These are phyloP conservation scores for Hippocampus guttulatus DNA, from an alignment of 2,113 vertebrate species.

Conservation along the genomic window DNA sequence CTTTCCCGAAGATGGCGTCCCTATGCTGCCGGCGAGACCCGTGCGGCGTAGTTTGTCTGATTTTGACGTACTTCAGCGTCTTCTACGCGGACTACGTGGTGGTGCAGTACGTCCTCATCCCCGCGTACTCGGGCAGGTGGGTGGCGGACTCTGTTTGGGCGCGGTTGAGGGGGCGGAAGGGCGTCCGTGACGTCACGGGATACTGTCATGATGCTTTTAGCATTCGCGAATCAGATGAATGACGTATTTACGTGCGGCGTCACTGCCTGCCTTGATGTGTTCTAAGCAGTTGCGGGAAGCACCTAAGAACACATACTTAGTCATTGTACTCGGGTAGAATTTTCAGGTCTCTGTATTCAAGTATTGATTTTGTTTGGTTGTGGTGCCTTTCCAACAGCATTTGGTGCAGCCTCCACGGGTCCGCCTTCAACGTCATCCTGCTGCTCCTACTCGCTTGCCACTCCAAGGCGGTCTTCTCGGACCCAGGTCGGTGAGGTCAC, in stretches of 20 bases:
- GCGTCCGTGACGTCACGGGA: constrained; percentile 14
- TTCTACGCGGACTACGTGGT: constrained; percentile 81
- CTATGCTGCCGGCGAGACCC: constrained; percentile 69
- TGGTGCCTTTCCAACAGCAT: constrained; percentile 51
- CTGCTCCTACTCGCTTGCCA: constrained; percentile 78
- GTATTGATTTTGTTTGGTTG: background rate
- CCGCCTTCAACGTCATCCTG: constrained; percentile 75
- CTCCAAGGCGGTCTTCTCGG: constrained; percentile 77
- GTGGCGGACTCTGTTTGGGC: constrained; percentile 9
- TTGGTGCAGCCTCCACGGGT: constrained; percentile 78
- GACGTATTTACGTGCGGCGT: background rate
- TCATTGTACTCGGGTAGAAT: too few relatives aligned
- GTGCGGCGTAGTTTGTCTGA: constrained; percentile 73
- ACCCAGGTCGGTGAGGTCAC: constrained; percentile 69
- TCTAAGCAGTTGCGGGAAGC: too few relatives aligned
- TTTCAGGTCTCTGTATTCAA: background rate
- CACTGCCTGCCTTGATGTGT: background rate
- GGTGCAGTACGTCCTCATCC: constrained; percentile 74
- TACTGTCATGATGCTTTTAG: background rate
- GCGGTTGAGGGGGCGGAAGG: background rate
- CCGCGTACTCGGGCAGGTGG: constrained; percentile 73
- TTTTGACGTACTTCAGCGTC: constrained; percentile 78
- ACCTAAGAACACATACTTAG: too few relatives aligned
- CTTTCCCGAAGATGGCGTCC: constrained; percentile 66
- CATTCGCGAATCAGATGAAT: constrained; percentile 35